A percentile compares a stretch with the other conserved stretches of the same genome.
Conservation (phyloP, 2,113 vertebrate species). For the Ceyx cyanopectus region DNA sequence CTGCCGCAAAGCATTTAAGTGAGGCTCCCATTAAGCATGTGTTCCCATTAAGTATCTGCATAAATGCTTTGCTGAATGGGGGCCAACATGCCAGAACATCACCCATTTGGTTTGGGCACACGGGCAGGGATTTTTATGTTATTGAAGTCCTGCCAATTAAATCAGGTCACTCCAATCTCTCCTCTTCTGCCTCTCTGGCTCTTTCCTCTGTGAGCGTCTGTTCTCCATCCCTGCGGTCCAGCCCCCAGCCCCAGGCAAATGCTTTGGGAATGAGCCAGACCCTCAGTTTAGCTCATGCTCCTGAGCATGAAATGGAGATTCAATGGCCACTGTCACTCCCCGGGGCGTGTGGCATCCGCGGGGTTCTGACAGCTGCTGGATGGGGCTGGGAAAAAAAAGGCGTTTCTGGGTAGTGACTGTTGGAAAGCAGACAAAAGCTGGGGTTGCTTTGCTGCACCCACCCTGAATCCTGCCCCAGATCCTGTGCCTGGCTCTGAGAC, state of each 20-base stretch:
- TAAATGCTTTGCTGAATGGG: constrained; percentile 7
- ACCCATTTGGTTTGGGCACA: constrained; percentile 31
- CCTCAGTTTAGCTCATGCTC: not conserved
- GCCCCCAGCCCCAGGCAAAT: not conserved
- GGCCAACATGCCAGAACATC: constrained; percentile 35
- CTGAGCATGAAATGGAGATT: not conserved
- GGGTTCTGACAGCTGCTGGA: not conserved
- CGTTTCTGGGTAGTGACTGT: not conserved
- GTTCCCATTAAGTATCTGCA: not conserved
- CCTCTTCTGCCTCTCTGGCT: not conserved
- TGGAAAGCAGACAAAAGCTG: not conserved
- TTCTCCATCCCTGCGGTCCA: not conserved
- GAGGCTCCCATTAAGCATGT: not conserved
- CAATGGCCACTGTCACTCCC: not conserved
- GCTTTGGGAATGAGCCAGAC: constrained; percentile 1
- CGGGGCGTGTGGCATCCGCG: not conserved
- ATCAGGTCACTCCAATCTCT: constrained; percentile 56
- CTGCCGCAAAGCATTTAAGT: not conserved
- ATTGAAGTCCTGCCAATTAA: constrained; percentile 61
- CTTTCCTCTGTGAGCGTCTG: not conserved
- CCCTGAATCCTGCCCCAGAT: not conserved
- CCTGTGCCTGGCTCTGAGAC: fast-evolving
- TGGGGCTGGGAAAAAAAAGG: not conserved
- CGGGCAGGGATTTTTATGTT: constrained; percentile 1
- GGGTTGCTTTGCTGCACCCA: not conserved